A percentile compares a stretch with the other conserved stretches of the same genome.
phyloP scores from a whole-genome alignment of 2,113 vertebrate genomes.

The Halichoeres trimaculatus region DNA sequence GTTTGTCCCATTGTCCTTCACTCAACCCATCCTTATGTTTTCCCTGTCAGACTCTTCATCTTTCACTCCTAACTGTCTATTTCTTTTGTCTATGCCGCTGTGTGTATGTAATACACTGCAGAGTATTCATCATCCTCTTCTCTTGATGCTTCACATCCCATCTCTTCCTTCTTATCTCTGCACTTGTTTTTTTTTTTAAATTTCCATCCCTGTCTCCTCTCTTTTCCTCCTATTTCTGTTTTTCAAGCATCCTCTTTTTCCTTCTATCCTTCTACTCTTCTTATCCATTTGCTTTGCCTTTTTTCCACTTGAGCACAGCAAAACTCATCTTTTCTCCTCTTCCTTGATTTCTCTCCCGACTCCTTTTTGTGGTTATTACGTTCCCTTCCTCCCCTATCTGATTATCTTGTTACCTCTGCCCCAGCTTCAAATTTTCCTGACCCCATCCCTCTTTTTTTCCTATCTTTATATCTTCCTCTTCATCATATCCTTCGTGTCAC shows the following conservation, averaged over 20 bases:
- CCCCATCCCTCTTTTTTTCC: conserved; percentile 23
- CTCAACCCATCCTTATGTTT: background rate
- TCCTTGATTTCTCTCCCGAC: background rate
- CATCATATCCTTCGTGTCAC: conserved; percentile 17
- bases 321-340: conserved; percentile 12
- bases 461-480: conserved; percentile 15
- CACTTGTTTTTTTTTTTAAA: background rate
- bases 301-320: conserved; percentile 1
- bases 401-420: conserved; percentile 36
- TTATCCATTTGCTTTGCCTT: background rate
- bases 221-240: conserved; percentile 14
- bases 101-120: conserved; percentile 15
- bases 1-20: background rate
- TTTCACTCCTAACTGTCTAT: background rate
- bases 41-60: conserved; percentile 1
- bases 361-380: conserved; percentile 10
- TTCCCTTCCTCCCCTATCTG: conserved; percentile 16
- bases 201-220: conserved; percentile 14
- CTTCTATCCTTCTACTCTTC: conserved; percentile 20
- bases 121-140: conserved; percentile 28
- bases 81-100: background rate
- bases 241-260: conserved; percentile 14
- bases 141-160: conserved; percentile 35
- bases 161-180: conserved; percentile 35
- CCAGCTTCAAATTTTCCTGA: conserved; percentile 28